phyloP scores from a whole-genome alignment of 2,888 invertebrate species.

The Philereme vetulata region DNA sequence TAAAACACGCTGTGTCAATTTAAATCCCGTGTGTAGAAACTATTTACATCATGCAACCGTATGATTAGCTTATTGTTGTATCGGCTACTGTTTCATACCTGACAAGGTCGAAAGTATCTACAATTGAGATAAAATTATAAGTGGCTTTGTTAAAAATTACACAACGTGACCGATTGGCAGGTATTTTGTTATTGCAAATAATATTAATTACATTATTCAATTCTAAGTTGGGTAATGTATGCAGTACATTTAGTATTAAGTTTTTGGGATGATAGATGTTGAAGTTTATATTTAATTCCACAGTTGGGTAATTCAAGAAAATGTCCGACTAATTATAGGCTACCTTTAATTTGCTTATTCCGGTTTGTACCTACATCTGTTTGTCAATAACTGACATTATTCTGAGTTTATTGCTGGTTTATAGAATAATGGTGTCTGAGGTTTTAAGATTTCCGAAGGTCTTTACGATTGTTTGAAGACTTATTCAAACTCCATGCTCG shows the following conservation, averaged over 20 bases:
- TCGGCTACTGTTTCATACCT: constrained; percentile 72
- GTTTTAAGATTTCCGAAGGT: too few species aligned
- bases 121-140: constrained; percentile 66
- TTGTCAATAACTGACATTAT: constrained; percentile 55
- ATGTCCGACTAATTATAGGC: constrained; percentile 61
- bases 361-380: constrained; percentile 65
- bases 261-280: too few species aligned
- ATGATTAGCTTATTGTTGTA: constrained; percentile 76
- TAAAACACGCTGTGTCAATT: constrained; percentile 2
- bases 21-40: constrained; percentile 46
- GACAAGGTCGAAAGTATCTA: constrained; percentile 69
- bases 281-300: constrained; percentile 39
- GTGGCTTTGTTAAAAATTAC: constrained; percentile 48
- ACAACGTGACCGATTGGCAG: constrained; percentile 44
- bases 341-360: constrained; percentile 67
- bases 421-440: background rate
- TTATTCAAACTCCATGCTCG: too few species aligned
- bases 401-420: constrained; percentile 23
- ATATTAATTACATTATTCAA: constrained; percentile 18
- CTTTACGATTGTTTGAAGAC: too few species aligned
- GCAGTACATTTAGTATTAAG: constrained; percentile 28
- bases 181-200: constrained; percentile 32
- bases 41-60: constrained; percentile 59
- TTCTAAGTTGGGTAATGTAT: constrained; percentile 22
- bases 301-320: constrained; percentile 64